Evolutionary conservation across 2,888 invertebrate species (phyloP).

Genomic region (Erebia ligea): DNA sequence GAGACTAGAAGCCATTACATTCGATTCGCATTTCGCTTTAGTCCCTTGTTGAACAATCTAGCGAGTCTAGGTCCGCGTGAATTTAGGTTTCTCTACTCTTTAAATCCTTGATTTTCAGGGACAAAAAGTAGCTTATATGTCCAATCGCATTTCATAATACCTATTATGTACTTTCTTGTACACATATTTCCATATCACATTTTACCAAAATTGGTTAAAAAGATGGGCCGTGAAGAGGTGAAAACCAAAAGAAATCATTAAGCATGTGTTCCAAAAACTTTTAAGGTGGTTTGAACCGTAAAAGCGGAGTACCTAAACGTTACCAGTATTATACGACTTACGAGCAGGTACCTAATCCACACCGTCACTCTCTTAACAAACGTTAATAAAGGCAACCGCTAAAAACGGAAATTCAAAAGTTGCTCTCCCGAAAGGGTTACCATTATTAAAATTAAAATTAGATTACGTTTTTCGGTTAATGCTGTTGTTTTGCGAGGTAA

Average conservation of each 20-base stretch:
- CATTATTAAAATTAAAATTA: constrained; percentile 79
- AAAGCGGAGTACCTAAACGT: constrained; percentile 28
- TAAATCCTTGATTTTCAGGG: too few relatives aligned
- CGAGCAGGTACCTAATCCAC: constrained; percentile 31
- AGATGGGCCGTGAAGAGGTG: too few relatives aligned
- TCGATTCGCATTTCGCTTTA: too few relatives aligned
- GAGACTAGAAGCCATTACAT: too few relatives aligned
- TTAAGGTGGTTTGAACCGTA: constrained; percentile 7
- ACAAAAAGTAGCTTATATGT: too few relatives aligned
- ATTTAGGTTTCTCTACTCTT: too few relatives aligned
- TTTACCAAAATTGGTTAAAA: too few relatives aligned
- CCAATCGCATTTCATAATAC: too few relatives aligned
- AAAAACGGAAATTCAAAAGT: constrained; percentile 58
- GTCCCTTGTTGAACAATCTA: too few relatives aligned
- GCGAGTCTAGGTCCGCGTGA: too few relatives aligned
- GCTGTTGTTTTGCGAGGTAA: constrained; percentile 69
- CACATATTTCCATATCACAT: too few relatives aligned
- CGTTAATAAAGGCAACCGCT: constrained; percentile 49
- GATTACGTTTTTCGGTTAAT: constrained; percentile 74
- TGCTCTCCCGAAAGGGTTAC: constrained; percentile 58
- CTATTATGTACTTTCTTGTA: too few relatives aligned
- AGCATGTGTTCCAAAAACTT: background rate
- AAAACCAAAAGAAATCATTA: background rate
- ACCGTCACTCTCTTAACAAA: constrained; percentile 43
- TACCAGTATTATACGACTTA: constrained; percentile 14